Base-by-base conservation (phyloP, 2,113 vertebrate species). In the Poicephalus meyeri region DNA sequence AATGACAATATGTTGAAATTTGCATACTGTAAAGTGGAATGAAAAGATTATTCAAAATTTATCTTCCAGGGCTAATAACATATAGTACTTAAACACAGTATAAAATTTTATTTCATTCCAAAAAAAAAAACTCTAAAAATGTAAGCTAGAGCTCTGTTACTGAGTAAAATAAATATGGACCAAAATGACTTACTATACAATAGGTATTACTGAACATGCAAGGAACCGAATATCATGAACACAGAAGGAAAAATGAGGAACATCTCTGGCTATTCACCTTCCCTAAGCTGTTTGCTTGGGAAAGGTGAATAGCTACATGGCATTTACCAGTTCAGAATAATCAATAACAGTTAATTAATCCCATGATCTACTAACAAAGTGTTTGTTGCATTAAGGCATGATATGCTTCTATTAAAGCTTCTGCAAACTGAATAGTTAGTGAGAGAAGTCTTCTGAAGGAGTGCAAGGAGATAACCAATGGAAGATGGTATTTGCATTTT, bases 11-110 rank as follows among this genome's bases (percentile, higher is more conserved):
- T 69, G 65, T 50, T 94, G n/a, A 49, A 96, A 94, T 97, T 93
- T 96, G 44, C 95, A 93, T 84, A 95, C 68, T 82, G 82, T 83
- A 86, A 55, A 63, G 79, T 81, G 71, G n/a, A 97, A 91, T 92
- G 61, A 89, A 95, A 97, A 97, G 41, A 52, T 28, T 56, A 80
- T 86, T 92, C 55, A 80, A 94, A 97, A 96, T 49, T 86, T 65
- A 89, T 93, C 70, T 61, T 96, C 37, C 42, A 88, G 35, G 77
- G 65, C 42, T 96, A 94, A 95, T 91, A 96, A 91, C 64, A 91
- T 20, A 63, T 33, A 87, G 64, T 74, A 84, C 64, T 94, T 94
- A 80, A 86, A 83, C 44, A 95, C 56, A 72, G 17, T 63, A 61
- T 64, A 91, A 77, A 46, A 84, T 78, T 90, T 91, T 60, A 4